Conservation (phyloP, 2,797 vertebrate genomes). For the Tiaroga cobitis region DNA sequence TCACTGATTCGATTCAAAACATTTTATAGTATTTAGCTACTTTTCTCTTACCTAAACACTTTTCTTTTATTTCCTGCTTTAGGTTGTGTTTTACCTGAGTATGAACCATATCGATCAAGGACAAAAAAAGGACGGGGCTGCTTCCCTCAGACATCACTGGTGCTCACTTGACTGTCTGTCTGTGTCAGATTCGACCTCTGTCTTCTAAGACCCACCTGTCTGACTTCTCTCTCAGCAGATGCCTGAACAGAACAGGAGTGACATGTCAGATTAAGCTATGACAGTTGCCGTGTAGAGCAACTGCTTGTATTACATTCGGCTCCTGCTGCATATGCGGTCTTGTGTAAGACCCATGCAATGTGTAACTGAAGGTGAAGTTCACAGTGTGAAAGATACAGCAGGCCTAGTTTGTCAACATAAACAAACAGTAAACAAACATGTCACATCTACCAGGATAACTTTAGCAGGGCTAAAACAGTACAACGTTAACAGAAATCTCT, state of each 20-base stretch:
- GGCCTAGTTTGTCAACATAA: constrained; percentile 35
- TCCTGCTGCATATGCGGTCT: constrained; percentile 17
- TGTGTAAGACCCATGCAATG: background rate
- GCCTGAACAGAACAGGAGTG: constrained; percentile 28
- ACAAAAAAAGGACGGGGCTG: background rate
- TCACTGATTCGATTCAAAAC: background rate
- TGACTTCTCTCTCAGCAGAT: constrained; percentile 25
- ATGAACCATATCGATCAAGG: background rate
- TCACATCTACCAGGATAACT: background rate
- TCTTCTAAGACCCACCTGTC: constrained; percentile 26
- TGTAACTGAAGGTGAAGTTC: constrained; percentile 25
- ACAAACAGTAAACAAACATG: background rate
- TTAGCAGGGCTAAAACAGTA: background rate
- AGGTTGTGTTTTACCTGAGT: background rate
- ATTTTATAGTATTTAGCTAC: background rate
- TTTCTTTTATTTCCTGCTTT: background rate
- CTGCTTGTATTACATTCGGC: constrained; percentile 17
- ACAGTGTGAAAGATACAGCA: constrained; percentile 43
- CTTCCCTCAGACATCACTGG: background rate
- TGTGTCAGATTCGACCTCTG: constrained; percentile 34
- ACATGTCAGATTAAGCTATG: constrained; percentile 41
- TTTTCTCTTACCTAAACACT: background rate
- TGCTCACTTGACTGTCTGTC: constrained; percentile 33
- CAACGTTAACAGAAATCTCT: background rate
- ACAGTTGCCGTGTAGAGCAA: constrained; percentile 24